These are phyloP conservation scores for Steinernema feltiae DNA, from an alignment of 1,140 invertebrate species.

Conservation along the genomic window DNA sequence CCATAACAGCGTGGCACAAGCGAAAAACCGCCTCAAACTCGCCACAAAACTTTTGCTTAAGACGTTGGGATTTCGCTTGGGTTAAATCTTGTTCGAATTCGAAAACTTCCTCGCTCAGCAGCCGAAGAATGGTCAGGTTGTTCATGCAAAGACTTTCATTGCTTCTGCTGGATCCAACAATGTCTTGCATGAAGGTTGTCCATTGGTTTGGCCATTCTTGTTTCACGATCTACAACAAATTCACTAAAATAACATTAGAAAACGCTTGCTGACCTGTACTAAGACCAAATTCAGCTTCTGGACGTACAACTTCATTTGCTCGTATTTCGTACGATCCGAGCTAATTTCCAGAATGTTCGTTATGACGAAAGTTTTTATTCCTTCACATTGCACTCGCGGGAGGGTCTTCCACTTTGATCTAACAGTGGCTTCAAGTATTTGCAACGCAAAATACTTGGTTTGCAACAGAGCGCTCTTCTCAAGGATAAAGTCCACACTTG, in stretches of 20 bases:
- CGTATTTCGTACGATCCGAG: conserved; percentile 78
- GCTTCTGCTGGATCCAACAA: conserved; percentile 95
- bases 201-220: conserved; percentile 99
- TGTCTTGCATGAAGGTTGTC: conserved; percentile 97
- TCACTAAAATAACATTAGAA: conserved; percentile 17
- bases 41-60: conserved; percentile 99
- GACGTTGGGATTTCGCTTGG: conserved; percentile 94
- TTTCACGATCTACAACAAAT: conserved; percentile 77
- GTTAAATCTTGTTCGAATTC: conserved; percentile 94
- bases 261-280: conserved; percentile 73
- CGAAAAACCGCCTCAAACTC: conserved; percentile 97
- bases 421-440: conserved; percentile 97
- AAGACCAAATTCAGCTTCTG: conserved; percentile 99
- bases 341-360: conserved; percentile 93
- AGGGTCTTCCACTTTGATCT: conserved; percentile 98
- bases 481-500: conserved; percentile 92
- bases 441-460: conserved; percentile 98
- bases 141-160: conserved; percentile 98
- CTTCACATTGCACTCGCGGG: conserved; percentile 95
- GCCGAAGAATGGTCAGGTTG: conserved; percentile 95
- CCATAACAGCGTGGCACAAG: conserved; percentile 92
- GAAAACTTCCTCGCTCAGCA: conserved; percentile 95
- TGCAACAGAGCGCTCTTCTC: conserved; percentile 89
- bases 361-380: conserved; percentile 61
- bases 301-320: conserved; percentile 88